phyloP scores from a whole-genome alignment of 92 coral and sea anemone genomes.

The Phenganax subtilis region DNA sequence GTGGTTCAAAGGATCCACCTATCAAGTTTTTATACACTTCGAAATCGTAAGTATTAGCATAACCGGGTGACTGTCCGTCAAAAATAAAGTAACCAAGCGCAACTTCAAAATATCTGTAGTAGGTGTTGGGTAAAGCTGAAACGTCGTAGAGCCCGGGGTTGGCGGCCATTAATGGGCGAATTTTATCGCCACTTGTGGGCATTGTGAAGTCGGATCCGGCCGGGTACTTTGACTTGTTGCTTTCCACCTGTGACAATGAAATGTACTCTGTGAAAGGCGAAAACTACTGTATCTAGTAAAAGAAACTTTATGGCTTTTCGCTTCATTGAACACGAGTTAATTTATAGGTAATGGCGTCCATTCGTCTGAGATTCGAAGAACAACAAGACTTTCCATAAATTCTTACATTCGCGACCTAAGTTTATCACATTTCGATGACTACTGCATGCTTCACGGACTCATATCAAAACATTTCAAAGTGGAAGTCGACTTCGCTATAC shows the following conservation, averaged over 20 bases:
- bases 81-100: conserved; percentile 73
- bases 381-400: no score
- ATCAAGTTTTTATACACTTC: conserved; percentile 46
- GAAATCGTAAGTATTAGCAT: conserved; percentile 39
- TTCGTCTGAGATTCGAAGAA: no score
- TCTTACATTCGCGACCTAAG: no score
- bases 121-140: conserved; percentile 54
- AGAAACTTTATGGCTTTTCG: no score
- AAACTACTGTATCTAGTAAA: not conserved
- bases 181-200: conserved; percentile 62
- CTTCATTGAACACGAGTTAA: no score
- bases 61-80: conserved; percentile 50
- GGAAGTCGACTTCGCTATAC: no score
- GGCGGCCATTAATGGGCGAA: conserved; percentile 55
- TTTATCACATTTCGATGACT: no score
- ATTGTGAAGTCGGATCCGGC: conserved; percentile 60
- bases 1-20: conserved; percentile 67
- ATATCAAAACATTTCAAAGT: no score
- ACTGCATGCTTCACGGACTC: no score
- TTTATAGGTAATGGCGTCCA: no score
- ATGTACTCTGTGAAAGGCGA: not conserved
- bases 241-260: conserved; percentile 53
- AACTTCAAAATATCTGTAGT: conserved; percentile 75
- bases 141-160: conserved; percentile 63
- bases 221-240: conserved; percentile 59